Evolutionary conservation across 2,888 invertebrate genomes (phyloP), one percentile per base, ranked within the genome.

Genomic region (Ganaspis brasiliensis): DNA sequence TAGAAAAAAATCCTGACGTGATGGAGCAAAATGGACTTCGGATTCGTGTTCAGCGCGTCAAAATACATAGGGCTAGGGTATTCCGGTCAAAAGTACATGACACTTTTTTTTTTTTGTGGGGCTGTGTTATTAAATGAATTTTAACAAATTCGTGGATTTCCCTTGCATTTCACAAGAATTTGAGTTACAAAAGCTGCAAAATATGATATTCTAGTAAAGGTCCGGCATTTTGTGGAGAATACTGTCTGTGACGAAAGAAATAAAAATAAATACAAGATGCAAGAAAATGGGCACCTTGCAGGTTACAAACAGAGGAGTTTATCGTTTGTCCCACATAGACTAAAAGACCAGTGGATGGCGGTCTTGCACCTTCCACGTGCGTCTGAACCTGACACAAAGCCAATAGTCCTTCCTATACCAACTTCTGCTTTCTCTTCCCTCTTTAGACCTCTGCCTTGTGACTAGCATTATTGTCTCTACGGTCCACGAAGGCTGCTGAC

Each of bases 351-450:
- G 55, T 72, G 31, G 14, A 31, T 31, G 31, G 14, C 67, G 24
- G 24, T 14, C 24, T 63, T 63, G 61, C 35, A 63, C 61, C 61
- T 40, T 67, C 24, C 8, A 40, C 63, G 74, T 78, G 63, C 75
- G 75, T 73, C 85, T 86, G 82, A 76, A 72, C 74, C 78, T 84
- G 85, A 85, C 85, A 81, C 80, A 85, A 84, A 85, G 77, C 83
- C 82, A 79, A 86, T 82, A 83, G 76, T 61, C 56, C 40, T 67
- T 72, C 63, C 21, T 67, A 19, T 6, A 40, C 37, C 49, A n/a
- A 56, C 59, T 37, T 35, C 52, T 40, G 19, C 67, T 12, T 19
- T 67, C 31, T 61, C 52, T 37, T 24, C 55, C 59, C 31, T 61
- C 45, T 21, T 21, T 24, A 24, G 63, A 45, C 63, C 55, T 12